phyloP scores from a whole-genome alignment of 1,140 invertebrate genomes.

The Sinonovacula constricta region DNA sequence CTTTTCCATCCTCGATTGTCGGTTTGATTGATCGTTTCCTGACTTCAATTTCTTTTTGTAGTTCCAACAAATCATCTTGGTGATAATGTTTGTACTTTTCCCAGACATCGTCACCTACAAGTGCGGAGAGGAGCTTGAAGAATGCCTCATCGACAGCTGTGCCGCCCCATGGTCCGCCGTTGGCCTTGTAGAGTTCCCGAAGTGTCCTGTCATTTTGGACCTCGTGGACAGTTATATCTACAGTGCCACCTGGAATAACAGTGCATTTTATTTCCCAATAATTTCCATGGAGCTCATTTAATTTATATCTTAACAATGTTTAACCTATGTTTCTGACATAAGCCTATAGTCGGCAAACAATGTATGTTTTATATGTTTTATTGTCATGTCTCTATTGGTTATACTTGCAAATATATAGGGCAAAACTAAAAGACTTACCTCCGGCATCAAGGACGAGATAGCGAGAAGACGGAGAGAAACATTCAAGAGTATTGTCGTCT shows the following conservation, averaged over 20 bases:
- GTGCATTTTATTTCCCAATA: too few relatives aligned
- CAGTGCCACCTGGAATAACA: conserved; percentile 48
- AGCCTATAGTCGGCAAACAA: background rate
- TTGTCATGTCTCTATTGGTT: background rate
- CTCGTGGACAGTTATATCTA: conserved; percentile 55
- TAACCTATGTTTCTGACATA: background rate
- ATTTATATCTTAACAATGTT: background rate
- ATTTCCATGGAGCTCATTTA: too few relatives aligned
- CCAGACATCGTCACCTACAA: conserved; percentile 18
- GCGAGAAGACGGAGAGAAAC: conserved; percentile 7
- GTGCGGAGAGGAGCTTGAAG: too few relatives aligned
- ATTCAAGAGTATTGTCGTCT: background rate
- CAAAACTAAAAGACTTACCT: conserved; percentile 7
- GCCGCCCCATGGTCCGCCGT: conserved; percentile 53
- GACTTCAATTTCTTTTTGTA: conserved; percentile 29
- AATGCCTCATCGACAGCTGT: conserved; percentile 46
- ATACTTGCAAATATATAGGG: background rate
- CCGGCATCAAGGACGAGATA: conserved; percentile 45
- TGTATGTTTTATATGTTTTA: background rate
- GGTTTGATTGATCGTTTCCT: conserved; percentile 16
- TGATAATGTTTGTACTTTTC: conserved; percentile 19
- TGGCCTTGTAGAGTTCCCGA: conserved; percentile 44
- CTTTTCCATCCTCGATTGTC: background rate
- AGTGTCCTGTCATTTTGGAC: conserved; percentile 26
- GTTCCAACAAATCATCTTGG: conserved; percentile 33